A percentile compares a stretch with the other conserved stretches of the same genome.
These are phyloP conservation scores for Crotalus viridis DNA, from an alignment of 2,113 vertebrate genomes.

Conservation along the genomic window DNA sequence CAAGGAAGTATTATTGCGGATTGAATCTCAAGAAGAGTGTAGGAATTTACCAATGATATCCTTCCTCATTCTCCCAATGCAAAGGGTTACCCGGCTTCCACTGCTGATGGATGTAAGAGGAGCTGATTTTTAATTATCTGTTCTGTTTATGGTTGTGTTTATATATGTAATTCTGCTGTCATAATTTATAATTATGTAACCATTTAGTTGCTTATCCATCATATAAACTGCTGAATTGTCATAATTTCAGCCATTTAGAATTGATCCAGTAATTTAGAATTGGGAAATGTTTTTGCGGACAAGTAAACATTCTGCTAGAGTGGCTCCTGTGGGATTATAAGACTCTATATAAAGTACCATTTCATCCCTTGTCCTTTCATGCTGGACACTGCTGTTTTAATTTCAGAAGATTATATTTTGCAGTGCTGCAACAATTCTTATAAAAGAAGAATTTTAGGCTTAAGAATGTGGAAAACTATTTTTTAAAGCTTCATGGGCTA, in stretches of 20 bases:
- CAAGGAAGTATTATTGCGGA: constrained; percentile 84
- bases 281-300: background rate
- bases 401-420: background rate
- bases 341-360: background rate
- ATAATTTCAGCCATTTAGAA: background rate
- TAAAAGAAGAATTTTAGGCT: background rate
- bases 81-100: constrained; percentile 94
- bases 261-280: too few species aligned
- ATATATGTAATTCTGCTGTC: background rate
- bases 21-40: constrained; percentile 89
- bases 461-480: background rate
- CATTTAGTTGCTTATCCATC: background rate
- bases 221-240: background rate
- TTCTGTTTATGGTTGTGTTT: background rate
- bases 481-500: background rate
- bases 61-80: constrained; percentile 98
- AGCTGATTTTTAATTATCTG: background rate
- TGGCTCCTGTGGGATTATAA: background rate
- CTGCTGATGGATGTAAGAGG: constrained; percentile 93
- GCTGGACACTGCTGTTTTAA: background rate
- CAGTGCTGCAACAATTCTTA: background rate
- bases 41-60: constrained; percentile 95
- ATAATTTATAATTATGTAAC: background rate
- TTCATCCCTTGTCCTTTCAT: background rate
- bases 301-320: background rate